Evolutionary conservation across 2,113 vertebrate genomes (phyloP).

Genomic region (Colinus virginianus): DNA sequence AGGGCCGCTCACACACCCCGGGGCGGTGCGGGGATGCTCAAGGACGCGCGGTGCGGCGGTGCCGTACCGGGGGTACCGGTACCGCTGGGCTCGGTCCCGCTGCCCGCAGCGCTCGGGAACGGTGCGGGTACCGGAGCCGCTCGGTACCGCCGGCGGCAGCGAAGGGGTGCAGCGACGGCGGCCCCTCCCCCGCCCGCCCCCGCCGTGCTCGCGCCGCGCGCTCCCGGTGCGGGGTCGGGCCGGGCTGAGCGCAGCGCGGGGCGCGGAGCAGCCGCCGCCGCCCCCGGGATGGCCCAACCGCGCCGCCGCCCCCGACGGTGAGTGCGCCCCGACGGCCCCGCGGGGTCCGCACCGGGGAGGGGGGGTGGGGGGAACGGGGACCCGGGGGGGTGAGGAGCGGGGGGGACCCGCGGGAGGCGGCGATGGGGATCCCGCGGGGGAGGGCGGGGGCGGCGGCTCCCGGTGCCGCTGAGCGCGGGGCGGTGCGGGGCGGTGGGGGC

Average conservation of each 20-base stretch:
- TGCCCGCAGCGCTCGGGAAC: no score
- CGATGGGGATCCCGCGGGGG: background rate
- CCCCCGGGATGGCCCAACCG: background rate
- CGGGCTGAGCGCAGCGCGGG: constrained; percentile 63
- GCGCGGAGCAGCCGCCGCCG: constrained; percentile 29
- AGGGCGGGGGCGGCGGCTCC: background rate
- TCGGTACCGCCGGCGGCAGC: background rate
- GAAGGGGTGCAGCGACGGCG: constrained; percentile 18
- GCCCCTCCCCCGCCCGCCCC: constrained; percentile 64
- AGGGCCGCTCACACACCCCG: background rate
- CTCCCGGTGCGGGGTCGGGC: constrained; percentile 68
- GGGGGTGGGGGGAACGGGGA: background rate
- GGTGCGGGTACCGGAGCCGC: background rate
- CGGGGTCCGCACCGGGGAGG: background rate
- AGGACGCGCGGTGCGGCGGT: background rate
- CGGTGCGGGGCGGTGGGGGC: background rate
- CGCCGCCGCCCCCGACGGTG: background rate
- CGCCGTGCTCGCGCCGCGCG: constrained; percentile 70
- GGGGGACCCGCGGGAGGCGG: background rate
- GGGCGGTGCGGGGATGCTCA: background rate
- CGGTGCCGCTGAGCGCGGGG: no score
- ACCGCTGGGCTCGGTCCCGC: no score
- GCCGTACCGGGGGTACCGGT: background rate
- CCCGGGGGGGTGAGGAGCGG: background rate
- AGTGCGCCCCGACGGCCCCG: background rate